Conservation (phyloP, 2,888 invertebrate species). For the Metacarcinus magister region DNA sequence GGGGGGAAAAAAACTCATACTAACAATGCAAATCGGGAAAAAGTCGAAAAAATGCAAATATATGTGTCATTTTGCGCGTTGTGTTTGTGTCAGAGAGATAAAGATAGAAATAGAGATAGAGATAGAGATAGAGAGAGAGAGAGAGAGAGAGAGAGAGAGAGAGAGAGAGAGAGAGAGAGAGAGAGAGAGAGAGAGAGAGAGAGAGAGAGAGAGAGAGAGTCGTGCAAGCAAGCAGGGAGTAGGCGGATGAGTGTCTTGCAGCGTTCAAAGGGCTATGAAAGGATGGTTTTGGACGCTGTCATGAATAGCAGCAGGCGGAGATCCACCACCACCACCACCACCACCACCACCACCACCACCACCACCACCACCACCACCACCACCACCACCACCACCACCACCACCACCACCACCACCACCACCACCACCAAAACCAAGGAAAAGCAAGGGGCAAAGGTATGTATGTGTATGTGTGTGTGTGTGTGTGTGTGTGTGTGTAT, state of each 20-base stretch:
- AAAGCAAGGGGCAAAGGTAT: too few species aligned
- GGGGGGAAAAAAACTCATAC: not conserved
- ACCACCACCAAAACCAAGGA: not conserved
- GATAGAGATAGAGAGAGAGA: not conserved
- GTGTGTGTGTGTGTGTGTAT: too few species aligned
- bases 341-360: not conserved
- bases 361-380: not conserved
- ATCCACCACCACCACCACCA: not conserved
- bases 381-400: not conserved
- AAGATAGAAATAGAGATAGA: not conserved
- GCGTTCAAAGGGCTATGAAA: too few species aligned
- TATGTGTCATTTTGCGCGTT: not conserved
- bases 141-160: slow-evolving; percentile 12
- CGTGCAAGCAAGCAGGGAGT: too few species aligned
- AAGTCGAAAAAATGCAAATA: not conserved
- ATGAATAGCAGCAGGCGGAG: not conserved
- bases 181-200: slow-evolving; percentile 11
- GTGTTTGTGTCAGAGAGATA: not conserved
- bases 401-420: not conserved
- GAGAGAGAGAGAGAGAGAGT: too few species aligned
- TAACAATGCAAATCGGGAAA: not conserved
- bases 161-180: slow-evolving; percentile 5
- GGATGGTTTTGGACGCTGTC: too few species aligned
- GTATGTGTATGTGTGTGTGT: too few species aligned
- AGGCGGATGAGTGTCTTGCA: not conserved